These are phyloP conservation scores for Drosophila ezoana DNA, from an alignment of 2,888 invertebrate species.

Conservation along the genomic window DNA sequence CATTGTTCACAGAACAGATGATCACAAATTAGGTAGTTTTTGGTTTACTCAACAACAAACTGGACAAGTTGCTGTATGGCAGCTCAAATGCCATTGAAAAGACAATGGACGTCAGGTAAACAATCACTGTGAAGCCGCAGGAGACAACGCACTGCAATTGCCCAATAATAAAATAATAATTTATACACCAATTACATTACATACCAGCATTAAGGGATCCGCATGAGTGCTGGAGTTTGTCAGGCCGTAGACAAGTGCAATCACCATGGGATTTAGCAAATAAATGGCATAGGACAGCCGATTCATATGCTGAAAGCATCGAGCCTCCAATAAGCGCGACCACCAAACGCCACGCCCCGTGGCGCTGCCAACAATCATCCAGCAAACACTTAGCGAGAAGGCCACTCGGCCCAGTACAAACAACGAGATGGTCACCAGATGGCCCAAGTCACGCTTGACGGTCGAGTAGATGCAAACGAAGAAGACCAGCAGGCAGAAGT, in stretches of 20 bases:
- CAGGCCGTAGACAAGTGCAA: slow-evolving; percentile 85
- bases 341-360: slow-evolving; percentile 86
- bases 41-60: slow-evolving; percentile 64
- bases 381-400: slow-evolving; percentile 86
- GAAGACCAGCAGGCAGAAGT: slow-evolving; percentile 77
- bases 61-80: slow-evolving; percentile 83
- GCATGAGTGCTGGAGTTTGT: slow-evolving; percentile 82
- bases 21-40: slow-evolving; percentile 65
- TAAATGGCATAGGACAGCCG: slow-evolving; percentile 87
- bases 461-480: slow-evolving; percentile 82
- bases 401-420: slow-evolving; percentile 86
- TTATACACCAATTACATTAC: slow-evolving; percentile 20
- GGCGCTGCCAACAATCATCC: slow-evolving; percentile 87
- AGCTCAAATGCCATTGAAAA: slow-evolving; percentile 83
- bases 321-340: slow-evolving; percentile 83
- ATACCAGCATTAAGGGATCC: slow-evolving; percentile 83
- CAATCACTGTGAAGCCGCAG: slow-evolving; percentile 82
- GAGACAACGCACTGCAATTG: slow-evolving; percentile 73
- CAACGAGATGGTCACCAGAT: slow-evolving; percentile 85
- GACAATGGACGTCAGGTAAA: slow-evolving; percentile 80
- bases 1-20: slow-evolving; percentile 50
- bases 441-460: slow-evolving; percentile 84
- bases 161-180: not conserved
- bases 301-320: slow-evolving; percentile 85
- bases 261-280: slow-evolving; percentile 87